phyloP scores from a whole-genome alignment of 1,140 invertebrate species.

The Diorhabda carinulata region DNA sequence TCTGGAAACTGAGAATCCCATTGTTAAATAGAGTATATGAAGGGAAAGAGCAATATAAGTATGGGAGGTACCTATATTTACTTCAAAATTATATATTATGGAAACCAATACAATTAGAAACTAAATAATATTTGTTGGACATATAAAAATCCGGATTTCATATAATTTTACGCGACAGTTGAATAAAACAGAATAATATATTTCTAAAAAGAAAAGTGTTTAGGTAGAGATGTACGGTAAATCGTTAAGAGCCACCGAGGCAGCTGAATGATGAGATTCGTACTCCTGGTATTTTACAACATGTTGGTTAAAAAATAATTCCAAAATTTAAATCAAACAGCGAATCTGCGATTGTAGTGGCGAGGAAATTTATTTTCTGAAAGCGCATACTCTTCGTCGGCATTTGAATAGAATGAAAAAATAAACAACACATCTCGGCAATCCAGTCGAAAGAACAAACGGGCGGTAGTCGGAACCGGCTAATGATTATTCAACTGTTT shows the following conservation, averaged over 20 bases:
- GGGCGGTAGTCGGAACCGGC: background rate
- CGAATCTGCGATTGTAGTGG: background rate
- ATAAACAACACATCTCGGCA: background rate
- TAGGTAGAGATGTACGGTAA: too few species aligned
- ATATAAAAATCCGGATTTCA: too few species aligned
- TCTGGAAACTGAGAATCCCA: too few species aligned
- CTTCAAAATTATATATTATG: too few species aligned
- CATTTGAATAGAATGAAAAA: slow-evolving; percentile 3
- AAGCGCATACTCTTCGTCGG: background rate
- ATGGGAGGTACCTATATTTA: too few species aligned
- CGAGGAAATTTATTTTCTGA: background rate
- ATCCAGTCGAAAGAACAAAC: background rate
- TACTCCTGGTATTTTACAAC: background rate
- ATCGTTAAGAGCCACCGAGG: background rate
- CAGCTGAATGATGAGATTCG: background rate
- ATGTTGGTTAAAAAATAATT: slow-evolving; percentile 3
- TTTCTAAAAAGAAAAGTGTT: too few species aligned
- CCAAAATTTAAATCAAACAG: slow-evolving; percentile 1
- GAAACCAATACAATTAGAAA: too few species aligned
- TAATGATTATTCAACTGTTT: slow-evolving; percentile 3
- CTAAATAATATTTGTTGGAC: too few species aligned
- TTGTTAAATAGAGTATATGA: too few species aligned
- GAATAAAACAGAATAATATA: too few species aligned
- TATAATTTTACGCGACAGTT: too few species aligned
- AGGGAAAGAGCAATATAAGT: too few species aligned